Evolutionary conservation across 2,888 invertebrate species (phyloP), one percentile per base, ranked within the genome.

Genomic region (Lottia scabra): DNA sequence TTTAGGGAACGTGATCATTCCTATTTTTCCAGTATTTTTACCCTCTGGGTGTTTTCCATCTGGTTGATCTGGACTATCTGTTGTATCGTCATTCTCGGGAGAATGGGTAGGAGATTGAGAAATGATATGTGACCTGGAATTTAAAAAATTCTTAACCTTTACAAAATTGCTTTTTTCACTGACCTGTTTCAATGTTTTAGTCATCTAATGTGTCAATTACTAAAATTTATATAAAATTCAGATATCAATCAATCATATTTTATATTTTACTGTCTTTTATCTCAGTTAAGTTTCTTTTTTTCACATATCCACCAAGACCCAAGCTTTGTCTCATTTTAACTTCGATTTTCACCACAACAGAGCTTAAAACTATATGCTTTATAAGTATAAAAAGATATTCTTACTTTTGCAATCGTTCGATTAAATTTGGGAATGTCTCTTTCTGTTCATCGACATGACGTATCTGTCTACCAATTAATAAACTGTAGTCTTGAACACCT

Each of bases 401-500:
- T 76, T 68, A 86, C 86, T 80, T 84, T 73, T 74, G 77, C 67
- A 85, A 77, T 65, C 85, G 71, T 13, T 72, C 30, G 8, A 84
- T 79, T 0, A 86, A 68, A 48, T 82, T 82, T 12, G 74, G 73
- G n/a, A 85, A 75, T 12, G 81, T 77, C 19, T 80, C 78, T 23
- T 74, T 56, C 64, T 67, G 73, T 48, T 83, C 85, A 3, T 69
- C 72, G 0, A 38, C 44, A 19, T 79, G 74, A 12, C 81, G 76
- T 13, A 73, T 75, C 68, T 87, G 86, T 64, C 80, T 70, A 1
- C 85, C 87, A 46, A 87, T 71, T 65, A 87, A 79, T 27, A 87
- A 75, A 68, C 85, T 85, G 81, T 86, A 87, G 74, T 87, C 87
- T 70, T 80, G 81, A 6, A 84, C 83, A 23, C 83, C 83, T 19